Evolutionary conservation across 2,113 vertebrate genomes (phyloP), one percentile per base, ranked within the genome.

Genomic region (Hylia prasina): DNA sequence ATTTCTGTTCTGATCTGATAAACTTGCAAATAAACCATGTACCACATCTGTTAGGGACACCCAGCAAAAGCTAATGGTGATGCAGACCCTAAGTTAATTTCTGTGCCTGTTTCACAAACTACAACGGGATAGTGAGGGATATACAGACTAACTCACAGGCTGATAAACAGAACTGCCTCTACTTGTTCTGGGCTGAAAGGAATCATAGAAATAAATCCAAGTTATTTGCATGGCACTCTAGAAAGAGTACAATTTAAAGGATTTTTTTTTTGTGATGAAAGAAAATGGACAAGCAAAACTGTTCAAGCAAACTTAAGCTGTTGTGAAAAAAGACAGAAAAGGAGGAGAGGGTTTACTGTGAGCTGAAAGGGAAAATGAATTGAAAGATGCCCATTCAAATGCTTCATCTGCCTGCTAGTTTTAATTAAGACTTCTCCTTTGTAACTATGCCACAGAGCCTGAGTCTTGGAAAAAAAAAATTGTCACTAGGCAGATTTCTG

Each of bases 351-450:
- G 71, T 90, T 88, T 89, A 86, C 71, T 92, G 82, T 58, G 82
- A 93, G 60, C 82, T 95, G 92, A 96, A 95, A 93, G 57, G 27
- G 28, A 45, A 94, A 70, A 93, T 90, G 82, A 96, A 92, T 83
- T 90, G 84, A 96, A 95, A 96, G 90, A 94, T 96, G 64, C 64
- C 75, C 82, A 92, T 95, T 95, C 93, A 97, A 80, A 90, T 56
- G 76, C 93, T 92, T 96, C 92, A 63, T 96, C 92, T 96, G 92
- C 40, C 88, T 93, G 82, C 90, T 96, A 96, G 95, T 96, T 96
- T 97, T 96, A 96, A 95, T 97, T 96, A 95, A 96, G 92, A 58
- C 51, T 86, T 88, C 88, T 96, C 85, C 92, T 95, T 95, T 90
- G 85, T 96, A 97, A 92, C 85, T 86, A 63, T 72, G 82, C 75